A percentile compares a stretch with the other conserved stretches of the same genome.
phyloP scores from a whole-genome alignment of 2,797 vertebrate genomes.

The Champsocephalus esox region DNA sequence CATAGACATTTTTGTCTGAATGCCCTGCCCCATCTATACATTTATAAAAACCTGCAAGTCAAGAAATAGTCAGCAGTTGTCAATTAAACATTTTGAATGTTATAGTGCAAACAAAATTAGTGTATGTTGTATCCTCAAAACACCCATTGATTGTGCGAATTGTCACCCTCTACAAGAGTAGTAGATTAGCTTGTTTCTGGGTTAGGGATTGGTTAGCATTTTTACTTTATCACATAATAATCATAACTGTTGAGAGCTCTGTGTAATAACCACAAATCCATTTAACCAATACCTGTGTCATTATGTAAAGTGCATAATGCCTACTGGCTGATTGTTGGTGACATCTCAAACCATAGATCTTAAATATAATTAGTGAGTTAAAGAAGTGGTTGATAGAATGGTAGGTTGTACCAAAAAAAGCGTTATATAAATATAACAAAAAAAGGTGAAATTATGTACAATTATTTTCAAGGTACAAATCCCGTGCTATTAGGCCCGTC shows the following conservation, averaged over 20 bases:
- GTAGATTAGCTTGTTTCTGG: neutral
- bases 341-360: neutral
- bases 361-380: too few relatives aligned
- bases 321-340: slow-evolving; percentile 2
- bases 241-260: neutral
- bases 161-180: neutral
- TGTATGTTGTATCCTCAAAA: neutral
- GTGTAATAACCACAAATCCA: neutral
- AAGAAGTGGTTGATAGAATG: too few relatives aligned
- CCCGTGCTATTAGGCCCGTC: slow-evolving; percentile 5
- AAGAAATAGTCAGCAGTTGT: neutral
- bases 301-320: slow-evolving; percentile 16
- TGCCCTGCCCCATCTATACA: neutral
- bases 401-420: too few relatives aligned
- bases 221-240: neutral
- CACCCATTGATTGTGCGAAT: neutral
- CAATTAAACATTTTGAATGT: neutral
- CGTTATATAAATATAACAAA: too few relatives aligned
- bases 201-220: neutral
- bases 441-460: too few relatives aligned
- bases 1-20: neutral
- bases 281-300: neutral
- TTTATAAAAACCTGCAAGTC: neutral
- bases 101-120: neutral
- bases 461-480: neutral